phyloP scores from a whole-genome alignment of 2,113 vertebrate genomes.

The Silurus asotus region DNA sequence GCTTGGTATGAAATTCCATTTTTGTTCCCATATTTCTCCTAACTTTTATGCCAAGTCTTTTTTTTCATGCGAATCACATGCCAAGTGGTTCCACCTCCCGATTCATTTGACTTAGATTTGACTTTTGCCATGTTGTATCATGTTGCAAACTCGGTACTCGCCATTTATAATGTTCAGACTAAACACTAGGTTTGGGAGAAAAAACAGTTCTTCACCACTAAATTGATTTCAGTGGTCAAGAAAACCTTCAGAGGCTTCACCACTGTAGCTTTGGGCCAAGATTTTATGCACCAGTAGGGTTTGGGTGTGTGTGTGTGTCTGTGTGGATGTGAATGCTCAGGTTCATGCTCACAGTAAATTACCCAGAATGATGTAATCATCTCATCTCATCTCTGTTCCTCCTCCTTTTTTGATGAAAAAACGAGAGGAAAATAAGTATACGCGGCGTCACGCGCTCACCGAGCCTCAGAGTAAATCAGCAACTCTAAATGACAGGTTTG shows the following conservation, averaged over 20 bases:
- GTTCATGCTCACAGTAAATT: not conserved
- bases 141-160: not conserved
- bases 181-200: not conserved
- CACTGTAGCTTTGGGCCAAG: not conserved
- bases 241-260: slow-evolving; percentile 7
- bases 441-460: slow-evolving; percentile 13
- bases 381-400: not conserved
- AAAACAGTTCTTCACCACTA: slow-evolving; percentile 24
- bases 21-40: no score
- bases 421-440: not conserved
- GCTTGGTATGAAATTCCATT: not conserved
- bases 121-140: not conserved
- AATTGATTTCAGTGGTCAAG: slow-evolving; percentile 42
- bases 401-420: slow-evolving; percentile 22
- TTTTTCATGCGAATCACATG: no score
- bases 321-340: not conserved
- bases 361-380: slow-evolving; percentile 4
- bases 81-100: not conserved
- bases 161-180: not conserved
- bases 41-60: no score
- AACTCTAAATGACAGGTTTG: slow-evolving; percentile 49
- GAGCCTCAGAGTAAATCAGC: slow-evolving; percentile 34
- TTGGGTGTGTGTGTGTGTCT: not conserved
- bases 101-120: not conserved
- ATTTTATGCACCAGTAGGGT: slow-evolving; percentile 8